Base-by-base conservation (phyloP, 2,797 vertebrate genomes). In the Argya squamiceps region DNA sequence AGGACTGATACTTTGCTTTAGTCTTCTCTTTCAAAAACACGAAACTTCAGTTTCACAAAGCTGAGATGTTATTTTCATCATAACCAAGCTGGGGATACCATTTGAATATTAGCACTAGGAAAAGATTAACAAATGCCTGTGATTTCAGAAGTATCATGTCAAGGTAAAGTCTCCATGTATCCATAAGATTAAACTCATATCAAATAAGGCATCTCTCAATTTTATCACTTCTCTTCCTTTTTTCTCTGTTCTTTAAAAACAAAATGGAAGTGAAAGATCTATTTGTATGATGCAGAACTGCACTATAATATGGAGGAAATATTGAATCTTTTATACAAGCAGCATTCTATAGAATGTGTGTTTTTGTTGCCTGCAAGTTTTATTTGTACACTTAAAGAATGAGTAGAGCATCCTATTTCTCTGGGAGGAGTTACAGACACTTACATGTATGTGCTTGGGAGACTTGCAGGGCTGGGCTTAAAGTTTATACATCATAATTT, bases 151-250 rank as follows among this genome's bases (percentile, higher is more conserved):
- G 32, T 71, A 43, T 9, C 27, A 11, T 41, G 9, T 64, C 60
- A 85, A 74, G 41, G 11, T 67, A 39, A 75, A 65, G 11, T 81
- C 59, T 55, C 37, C 20, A 4, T n/a, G 9, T 49, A 18, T 12
- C 23, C 10, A 0, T 52, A 69, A 56, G 10, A 50, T 11, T 44
- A 60, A 43, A 63, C 4, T 87, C 0, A 0, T 29, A 36, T 60
- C 44, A 77, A 64, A 64, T 37, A 64, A 77, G 24, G 15, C 19
- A 77, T 67, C 15, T 1, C 32, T 79, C 2, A 2, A 6, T 41
- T 44, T 41, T 41, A 47, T 63, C 15, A 3, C 16, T 81, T 77
- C 18, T 53, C 21, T 53, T n/a, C 5, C 6, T 36, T 41, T 76
- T 62, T 29, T 29, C 49, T 15, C 8, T 20, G 41, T 63, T 53